These are phyloP conservation scores for Sipha maydis DNA, from an alignment of 2,888 invertebrate species.

Conservation along the genomic window DNA sequence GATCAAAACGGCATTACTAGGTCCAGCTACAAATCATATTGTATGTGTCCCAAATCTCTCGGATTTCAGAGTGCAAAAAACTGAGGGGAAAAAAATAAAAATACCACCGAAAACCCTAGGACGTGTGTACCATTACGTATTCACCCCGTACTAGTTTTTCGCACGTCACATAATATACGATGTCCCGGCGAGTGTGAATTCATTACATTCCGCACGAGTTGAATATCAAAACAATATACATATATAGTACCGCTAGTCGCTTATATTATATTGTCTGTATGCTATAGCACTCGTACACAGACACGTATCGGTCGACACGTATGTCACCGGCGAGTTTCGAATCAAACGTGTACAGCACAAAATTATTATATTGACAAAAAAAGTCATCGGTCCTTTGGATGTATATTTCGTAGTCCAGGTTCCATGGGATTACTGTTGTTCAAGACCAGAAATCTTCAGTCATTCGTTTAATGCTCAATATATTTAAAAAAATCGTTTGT, in stretches of 20 bases:
- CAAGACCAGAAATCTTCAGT: no score
- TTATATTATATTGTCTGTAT: neutral
- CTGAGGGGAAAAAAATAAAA: neutral
- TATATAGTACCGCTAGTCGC: no score
- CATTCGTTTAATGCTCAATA: no score
- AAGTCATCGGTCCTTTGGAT: no score
- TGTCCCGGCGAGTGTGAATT: neutral
- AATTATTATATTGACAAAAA: no score
- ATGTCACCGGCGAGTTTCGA: neutral
- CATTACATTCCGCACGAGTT: neutral
- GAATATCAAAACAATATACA: slow-evolving; percentile 6
- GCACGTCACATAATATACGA: no score
- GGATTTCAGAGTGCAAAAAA: slow-evolving; percentile 44
- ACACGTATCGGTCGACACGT: neutral
- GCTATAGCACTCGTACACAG: neutral
- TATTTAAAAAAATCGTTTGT: no score
- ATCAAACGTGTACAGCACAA: no score
- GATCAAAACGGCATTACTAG: slow-evolving; percentile 41
- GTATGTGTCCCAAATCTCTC: slow-evolving; percentile 36
- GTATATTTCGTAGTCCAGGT: no score
- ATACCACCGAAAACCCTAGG: neutral
- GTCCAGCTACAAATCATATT: slow-evolving; percentile 53
- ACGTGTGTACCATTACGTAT: slow-evolving; percentile 34
- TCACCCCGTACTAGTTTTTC: slow-evolving; percentile 31
- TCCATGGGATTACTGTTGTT: no score